A percentile compares a stretch with the other conserved stretches of the same genome.
Conservation (phyloP, 2,888 invertebrate species). For the Andricus curvator region DNA sequence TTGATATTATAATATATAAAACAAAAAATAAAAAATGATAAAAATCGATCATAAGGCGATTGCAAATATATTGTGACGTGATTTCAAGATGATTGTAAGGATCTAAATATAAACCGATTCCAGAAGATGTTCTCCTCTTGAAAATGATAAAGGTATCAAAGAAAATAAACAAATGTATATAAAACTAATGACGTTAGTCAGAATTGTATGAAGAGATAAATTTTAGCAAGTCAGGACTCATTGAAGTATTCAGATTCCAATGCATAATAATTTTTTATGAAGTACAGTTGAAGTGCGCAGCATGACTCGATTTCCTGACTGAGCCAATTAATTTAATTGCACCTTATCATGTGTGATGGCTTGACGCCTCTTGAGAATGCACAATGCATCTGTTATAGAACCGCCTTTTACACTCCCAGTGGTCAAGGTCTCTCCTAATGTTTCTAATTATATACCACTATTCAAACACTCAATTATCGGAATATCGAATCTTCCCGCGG, state of each 20-base stretch:
- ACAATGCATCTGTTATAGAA: conserved; percentile 58
- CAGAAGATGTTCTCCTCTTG: not conserved
- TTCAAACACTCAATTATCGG: conserved; percentile 72
- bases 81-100: not conserved
- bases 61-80: not conserved
- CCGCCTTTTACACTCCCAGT: conserved; percentile 47
- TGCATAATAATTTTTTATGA: not conserved
- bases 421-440: conserved; percentile 54
- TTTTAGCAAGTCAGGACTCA: not conserved
- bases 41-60: too few species aligned
- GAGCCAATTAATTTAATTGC: conserved; percentile 70
- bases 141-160: not conserved
- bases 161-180: not conserved
- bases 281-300: not conserved
- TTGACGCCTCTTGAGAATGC: conserved; percentile 58
- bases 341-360: conserved; percentile 67
- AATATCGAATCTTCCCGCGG: conserved; percentile 61
- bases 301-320: conserved; percentile 5
- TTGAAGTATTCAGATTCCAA: not conserved
- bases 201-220: not conserved
- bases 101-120: not conserved
- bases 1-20: too few species aligned
- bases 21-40: too few species aligned
- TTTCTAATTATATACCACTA: conserved; percentile 68
- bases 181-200: not conserved